phyloP scores from a whole-genome alignment of 2,888 invertebrate species.

The Harpagoxenus sublaevis region DNA sequence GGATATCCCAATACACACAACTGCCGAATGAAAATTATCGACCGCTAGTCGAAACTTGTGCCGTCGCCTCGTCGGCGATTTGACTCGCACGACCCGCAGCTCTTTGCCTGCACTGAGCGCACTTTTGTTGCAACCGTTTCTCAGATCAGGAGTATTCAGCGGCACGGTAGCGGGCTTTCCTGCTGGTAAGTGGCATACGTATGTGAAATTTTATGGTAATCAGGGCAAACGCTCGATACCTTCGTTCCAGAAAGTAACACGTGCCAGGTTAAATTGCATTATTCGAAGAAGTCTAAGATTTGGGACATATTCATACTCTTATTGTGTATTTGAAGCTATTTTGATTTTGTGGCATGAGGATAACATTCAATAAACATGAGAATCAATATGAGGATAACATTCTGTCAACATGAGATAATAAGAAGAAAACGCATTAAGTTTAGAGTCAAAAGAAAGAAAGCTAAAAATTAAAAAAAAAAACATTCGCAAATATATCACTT shows the following conservation, averaged over 20 bases:
- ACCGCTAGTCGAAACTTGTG: conserved; percentile 71
- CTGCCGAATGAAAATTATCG: not conserved
- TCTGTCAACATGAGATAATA: not conserved
- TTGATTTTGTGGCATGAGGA: not conserved
- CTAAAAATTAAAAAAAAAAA: not conserved
- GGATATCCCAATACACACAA: not conserved
- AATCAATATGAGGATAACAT: not conserved
- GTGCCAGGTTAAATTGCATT: not conserved
- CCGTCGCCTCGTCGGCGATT: conserved; percentile 72
- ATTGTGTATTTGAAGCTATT: not conserved
- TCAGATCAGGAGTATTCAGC: conserved; percentile 39
- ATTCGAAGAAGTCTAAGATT: not conserved
- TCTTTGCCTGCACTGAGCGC: conserved; percentile 61
- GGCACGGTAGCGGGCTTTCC: conserved; percentile 50
- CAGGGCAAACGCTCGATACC: not conserved
- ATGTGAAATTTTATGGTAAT: conserved; percentile 68
- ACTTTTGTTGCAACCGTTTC: conserved; percentile 69
- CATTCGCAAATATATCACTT: not conserved
- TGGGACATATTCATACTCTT: not conserved
- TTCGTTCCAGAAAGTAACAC: not conserved
- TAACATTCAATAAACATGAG: not conserved
- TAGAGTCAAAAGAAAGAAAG: not conserved
- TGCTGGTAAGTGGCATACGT: conserved; percentile 27
- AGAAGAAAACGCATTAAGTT: not conserved
- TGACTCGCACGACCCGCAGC: conserved; percentile 78